phyloP scores from a whole-genome alignment of 2,113 vertebrate genomes.

The Otus sunia region DNA sequence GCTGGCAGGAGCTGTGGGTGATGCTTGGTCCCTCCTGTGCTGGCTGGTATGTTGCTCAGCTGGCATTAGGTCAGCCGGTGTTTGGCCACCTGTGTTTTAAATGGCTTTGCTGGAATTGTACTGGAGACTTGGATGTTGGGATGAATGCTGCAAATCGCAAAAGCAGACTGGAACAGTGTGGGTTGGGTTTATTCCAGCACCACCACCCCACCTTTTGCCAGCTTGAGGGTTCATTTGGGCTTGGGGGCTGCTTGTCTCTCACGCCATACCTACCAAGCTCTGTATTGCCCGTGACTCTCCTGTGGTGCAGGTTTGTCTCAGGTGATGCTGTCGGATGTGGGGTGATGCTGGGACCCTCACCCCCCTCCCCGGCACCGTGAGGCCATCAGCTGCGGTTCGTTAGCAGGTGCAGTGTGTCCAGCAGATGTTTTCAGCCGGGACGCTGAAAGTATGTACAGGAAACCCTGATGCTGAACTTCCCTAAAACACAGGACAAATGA shows the following conservation, averaged over 20 bases:
- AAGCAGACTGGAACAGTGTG: not conserved
- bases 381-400: fast-evolving
- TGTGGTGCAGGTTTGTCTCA: fast-evolving
- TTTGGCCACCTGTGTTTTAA: not conserved
- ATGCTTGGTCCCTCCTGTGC: not conserved
- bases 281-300: fast-evolving
- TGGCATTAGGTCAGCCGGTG: fast-evolving
- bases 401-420: not conserved
- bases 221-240: not conserved
- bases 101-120: not conserved
- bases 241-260: not conserved
- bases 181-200: not conserved
- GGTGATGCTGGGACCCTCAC: not conserved
- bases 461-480: not conserved
- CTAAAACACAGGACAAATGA: not conserved
- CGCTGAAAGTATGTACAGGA: not conserved
- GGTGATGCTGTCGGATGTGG: not conserved
- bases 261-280: fast-evolving
- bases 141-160: not conserved
- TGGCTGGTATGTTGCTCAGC: not conserved
- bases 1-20: not conserved
- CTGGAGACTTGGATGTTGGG: not conserved
- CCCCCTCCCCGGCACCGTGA: fast-evolving
- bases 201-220: not conserved
- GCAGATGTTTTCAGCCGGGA: not conserved